A percentile compares a stretch with the other conserved stretches of the same genome.
Conservation (phyloP, 2,797 vertebrate species). For the Sebastes itinus region DNA sequence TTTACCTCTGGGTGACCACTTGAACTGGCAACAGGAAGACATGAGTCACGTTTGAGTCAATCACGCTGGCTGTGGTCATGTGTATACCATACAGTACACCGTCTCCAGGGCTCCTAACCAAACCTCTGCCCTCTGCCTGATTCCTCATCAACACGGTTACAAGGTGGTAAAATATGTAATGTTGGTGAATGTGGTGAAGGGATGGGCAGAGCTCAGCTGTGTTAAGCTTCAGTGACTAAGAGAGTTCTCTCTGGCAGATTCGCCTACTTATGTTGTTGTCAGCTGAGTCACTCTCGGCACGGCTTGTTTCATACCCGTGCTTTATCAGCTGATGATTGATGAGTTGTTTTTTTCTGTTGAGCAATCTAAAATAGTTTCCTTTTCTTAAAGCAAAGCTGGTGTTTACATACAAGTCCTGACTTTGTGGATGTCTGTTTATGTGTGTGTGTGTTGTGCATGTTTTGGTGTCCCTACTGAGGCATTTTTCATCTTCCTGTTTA, state of each 20-base stretch:
- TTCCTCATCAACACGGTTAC: not conserved
- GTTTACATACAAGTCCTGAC: constrained; percentile 11
- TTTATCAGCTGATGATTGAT: constrained; percentile 56
- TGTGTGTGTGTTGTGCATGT: not conserved
- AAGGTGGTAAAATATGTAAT: constrained; percentile 33
- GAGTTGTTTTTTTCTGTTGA: constrained; percentile 2
- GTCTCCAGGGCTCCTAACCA: constrained; percentile 40
- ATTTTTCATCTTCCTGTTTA: constrained; percentile 23
- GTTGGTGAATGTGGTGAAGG: constrained; percentile 20
- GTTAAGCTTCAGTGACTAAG: constrained; percentile 19
- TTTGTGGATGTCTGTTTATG: not conserved
- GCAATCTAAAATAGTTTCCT: constrained; percentile 13
- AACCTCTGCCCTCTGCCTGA: constrained; percentile 41
- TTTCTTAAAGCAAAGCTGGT: not conserved
- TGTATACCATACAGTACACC: constrained; percentile 26
- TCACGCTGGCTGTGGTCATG: constrained; percentile 42
- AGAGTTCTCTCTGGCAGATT: constrained; percentile 24
- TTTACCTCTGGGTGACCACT: constrained; percentile 50
- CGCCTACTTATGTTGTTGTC: constrained; percentile 42
- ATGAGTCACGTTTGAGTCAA: constrained; percentile 65
- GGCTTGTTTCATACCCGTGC: constrained; percentile 23
- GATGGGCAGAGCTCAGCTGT: constrained; percentile 25
- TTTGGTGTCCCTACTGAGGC: not conserved
- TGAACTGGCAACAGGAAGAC: constrained; percentile 59
- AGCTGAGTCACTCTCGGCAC: constrained; percentile 44